Evolutionary conservation across 2,888 invertebrate genomes (phyloP), one percentile per base, ranked within the genome.

Genomic region (Heterodera filipjevi): DNA sequence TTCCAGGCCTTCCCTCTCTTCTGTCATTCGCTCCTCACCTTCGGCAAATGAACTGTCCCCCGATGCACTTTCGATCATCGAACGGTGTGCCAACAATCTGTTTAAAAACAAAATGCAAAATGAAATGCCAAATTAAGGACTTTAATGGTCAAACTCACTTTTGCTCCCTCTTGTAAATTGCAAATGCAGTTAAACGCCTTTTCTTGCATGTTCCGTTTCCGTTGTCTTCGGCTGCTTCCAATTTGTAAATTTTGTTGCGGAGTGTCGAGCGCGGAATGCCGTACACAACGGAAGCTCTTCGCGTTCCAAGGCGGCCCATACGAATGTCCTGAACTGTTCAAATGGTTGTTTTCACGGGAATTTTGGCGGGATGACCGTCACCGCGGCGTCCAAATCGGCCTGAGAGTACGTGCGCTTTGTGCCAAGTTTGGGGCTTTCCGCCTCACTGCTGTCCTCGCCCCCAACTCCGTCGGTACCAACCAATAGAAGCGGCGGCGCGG

Each of bases 241-340:
- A 66, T 81, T 91, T 91, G 85, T 91, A 91, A 59, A 92, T 95
- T 91, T 98, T 98, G 92, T 96, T 98, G 82, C 97, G 93, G 75
- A 98, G 92, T 39, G 96, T 97, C 84, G 97, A 96, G 83, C 97
- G 93, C 12, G 97, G 97, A 89, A 97, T 96, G 87, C 96, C 95
- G 91, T 98, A 98, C 87, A 96, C 93, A 77, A 95, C 95, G 76
- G 97, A 95, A 14, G 97, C 96, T 80, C 96, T 92, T 71, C 96
- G 92, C 10, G 96, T 95, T 83, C 96, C 96, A 85, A 97, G 92
- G 89, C 95, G 94, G 30, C 96, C 96, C 84, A 94, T 94, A 90
- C 95, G 94, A 89, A 97, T 95, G 66, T 85, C 83, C 82, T 84
- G 92, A 80, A 98, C 66, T 66, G 35, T 59, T 22, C 19, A 66